These are phyloP conservation scores for Mythimna ferrago DNA, from an alignment of 2,888 invertebrate species.

Conservation along the genomic window DNA sequence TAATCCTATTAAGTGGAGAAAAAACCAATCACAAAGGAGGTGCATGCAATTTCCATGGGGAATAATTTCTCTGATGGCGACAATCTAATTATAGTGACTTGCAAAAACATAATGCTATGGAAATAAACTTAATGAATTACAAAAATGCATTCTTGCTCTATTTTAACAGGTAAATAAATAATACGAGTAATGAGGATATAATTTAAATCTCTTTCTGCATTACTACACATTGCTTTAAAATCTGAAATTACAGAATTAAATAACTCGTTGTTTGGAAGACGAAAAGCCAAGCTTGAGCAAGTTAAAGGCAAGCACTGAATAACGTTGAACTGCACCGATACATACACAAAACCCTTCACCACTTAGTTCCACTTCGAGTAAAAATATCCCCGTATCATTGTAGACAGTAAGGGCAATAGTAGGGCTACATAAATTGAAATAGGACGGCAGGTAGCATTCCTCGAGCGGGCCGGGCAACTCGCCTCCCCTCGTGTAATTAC, in stretches of 20 bases:
- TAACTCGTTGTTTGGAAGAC: neutral
- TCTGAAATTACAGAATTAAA: neutral
- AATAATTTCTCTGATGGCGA: slow-evolving; percentile 1
- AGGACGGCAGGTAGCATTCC: slow-evolving; percentile 81
- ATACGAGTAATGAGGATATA: too few relatives aligned
- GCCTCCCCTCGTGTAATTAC: slow-evolving; percentile 71
- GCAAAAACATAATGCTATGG: slow-evolving; percentile 5
- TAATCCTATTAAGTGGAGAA: neutral
- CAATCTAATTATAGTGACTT: slow-evolving; percentile 25
- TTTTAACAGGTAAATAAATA: slow-evolving; percentile 1
- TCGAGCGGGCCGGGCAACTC: slow-evolving; percentile 59
- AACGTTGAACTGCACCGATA: slow-evolving; percentile 1
- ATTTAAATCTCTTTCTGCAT: neutral
- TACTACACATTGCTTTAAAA: neutral
- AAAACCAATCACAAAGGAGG: slow-evolving; percentile 10
- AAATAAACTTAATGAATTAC: slow-evolving; percentile 18
- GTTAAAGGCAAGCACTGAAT: neutral
- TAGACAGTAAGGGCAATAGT: slow-evolving; percentile 59
- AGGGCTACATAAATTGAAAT: slow-evolving; percentile 66
- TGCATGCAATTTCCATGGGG: slow-evolving; percentile 7
- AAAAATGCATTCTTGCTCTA: slow-evolving; percentile 28
- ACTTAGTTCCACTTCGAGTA: slow-evolving; percentile 19
- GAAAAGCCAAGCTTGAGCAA: neutral
- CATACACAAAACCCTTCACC: slow-evolving; percentile 19
- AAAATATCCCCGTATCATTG: slow-evolving; percentile 56